A percentile compares a stretch with the other conserved stretches of the same genome.
phyloP scores from a whole-genome alignment of 2,113 vertebrate species.

The Antechinus stuartii region DNA sequence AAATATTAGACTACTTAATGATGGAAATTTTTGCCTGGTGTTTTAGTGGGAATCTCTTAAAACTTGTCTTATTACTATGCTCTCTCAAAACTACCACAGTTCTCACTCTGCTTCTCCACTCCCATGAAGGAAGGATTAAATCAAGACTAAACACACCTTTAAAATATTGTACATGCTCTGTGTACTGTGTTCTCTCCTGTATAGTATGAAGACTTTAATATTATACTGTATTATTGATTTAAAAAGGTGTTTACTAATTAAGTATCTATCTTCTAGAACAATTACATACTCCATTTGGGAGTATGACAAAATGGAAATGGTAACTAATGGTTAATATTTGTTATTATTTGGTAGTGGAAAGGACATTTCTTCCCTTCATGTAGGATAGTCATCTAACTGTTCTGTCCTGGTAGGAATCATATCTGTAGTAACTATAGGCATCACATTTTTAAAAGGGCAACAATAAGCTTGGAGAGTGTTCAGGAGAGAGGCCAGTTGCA shows the following conservation, averaged over 20 bases:
- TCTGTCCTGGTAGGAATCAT: background rate
- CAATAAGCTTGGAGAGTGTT: background rate
- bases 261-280: background rate
- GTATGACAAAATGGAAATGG: background rate
- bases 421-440: background rate
- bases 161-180: background rate
- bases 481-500: background rate
- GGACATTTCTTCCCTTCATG: no score
- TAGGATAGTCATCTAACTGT: background rate
- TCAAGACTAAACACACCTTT: background rate
- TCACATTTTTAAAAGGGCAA: background rate
- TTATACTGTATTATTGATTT: background rate
- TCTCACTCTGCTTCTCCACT: background rate
- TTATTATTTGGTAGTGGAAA: no score
- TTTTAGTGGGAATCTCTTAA: background rate
- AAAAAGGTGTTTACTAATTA: background rate
- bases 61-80: background rate
- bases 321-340: no score
- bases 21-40: background rate
- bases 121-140: background rate
- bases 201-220: background rate
- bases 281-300: background rate
- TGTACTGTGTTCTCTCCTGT: background rate
- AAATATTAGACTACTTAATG: background rate
- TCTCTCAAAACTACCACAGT: background rate